These are phyloP conservation scores for Malthinus flaveolus DNA, from an alignment of 2,888 invertebrate genomes.

Conservation along the genomic window DNA sequence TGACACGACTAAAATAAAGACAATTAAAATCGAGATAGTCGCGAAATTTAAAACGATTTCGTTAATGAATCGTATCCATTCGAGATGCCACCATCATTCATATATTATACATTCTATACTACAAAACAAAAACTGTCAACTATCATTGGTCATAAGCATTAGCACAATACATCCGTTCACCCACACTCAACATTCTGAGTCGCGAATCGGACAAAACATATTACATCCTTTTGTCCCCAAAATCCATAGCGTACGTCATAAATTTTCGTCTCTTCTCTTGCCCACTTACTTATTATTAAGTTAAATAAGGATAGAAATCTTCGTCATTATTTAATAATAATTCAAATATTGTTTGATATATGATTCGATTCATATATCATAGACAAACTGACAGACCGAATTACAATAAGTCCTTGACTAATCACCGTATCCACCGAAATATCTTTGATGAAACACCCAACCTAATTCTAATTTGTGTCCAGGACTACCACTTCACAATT, in stretches of 20 bases:
- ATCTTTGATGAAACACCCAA: slow-evolving; percentile 41
- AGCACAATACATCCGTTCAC: slow-evolving; percentile 30
- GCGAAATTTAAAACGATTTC: slow-evolving; percentile 11
- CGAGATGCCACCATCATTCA: slow-evolving; percentile 18
- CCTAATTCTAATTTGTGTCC: slow-evolving; percentile 24
- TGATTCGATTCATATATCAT: slow-evolving; percentile 53
- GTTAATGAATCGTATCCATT: slow-evolving; percentile 24
- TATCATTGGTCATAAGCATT: slow-evolving; percentile 29
- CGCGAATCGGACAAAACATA: slow-evolving; percentile 32
- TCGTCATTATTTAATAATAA: slow-evolving; percentile 6
- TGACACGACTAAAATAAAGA: no score
- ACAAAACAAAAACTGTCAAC: slow-evolving; percentile 28
- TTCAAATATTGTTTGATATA: slow-evolving; percentile 49
- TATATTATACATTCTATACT: slow-evolving; percentile 25
- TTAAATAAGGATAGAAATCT: slow-evolving; percentile 13
- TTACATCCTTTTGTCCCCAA: slow-evolving; percentile 22
- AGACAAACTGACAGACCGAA: slow-evolving; percentile 47
- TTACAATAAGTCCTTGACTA: slow-evolving; percentile 50
- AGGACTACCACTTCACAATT: not conserved
- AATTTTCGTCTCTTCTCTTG: slow-evolving; percentile 2
- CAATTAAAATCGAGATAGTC: not conserved
- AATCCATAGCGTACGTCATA: slow-evolving; percentile 17
- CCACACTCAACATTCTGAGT: slow-evolving; percentile 29
- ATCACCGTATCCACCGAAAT: slow-evolving; percentile 44
- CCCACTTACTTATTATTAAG: slow-evolving; percentile 5